Base-by-base conservation (phyloP, 2,113 vertebrate species). In the Colinus virginianus region DNA sequence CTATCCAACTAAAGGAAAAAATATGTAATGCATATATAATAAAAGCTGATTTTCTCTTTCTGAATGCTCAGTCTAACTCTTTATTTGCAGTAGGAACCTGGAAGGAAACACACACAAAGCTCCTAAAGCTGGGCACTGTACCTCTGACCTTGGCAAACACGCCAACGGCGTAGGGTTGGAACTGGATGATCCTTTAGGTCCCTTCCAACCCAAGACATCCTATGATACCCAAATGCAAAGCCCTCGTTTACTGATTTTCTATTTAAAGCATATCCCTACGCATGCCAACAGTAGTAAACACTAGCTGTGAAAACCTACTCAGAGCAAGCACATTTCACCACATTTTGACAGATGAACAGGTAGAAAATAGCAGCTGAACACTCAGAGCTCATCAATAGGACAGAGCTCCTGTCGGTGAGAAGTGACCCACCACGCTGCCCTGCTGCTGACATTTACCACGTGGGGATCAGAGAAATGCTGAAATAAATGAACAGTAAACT, bases 301-400 rank as follows among this genome's bases (percentile, higher is more conserved):
- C 7, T 5, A 58, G 7, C 9, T 61, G 15, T n/a, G 58, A 90
- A 45, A 78, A 91, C 12, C 58, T n/a, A 64, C 46, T 79, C 74
- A 32, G 62, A 61, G 22, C 81, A 58, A 94, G 66, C 34, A n/a
- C 62, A 23, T 93, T 91, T 91, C 91, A 91, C 72, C 11, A 25
- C 59, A 34, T 85, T 80, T 80, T 84, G 88, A 96, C 89, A 95
- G 81, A 34, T 71, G 77, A 96, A 87, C 45, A 79, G 43, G 64
- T 56, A 84, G 90, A 91, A 97, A 95, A 96, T 72, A 88, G 87
- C 90, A 83, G 77, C 55, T 91, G 61, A 71, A 87, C 72, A 86
- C 91, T 93, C 78, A 59, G 84, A 96, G 77, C 69, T 94, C 74
- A 59, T 68, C 58, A 69, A 66, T 28, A 59, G 1, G 13, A 59